phyloP scores from a whole-genome alignment of 2,888 invertebrate genomes.

The Thymelicus sylvestris region DNA sequence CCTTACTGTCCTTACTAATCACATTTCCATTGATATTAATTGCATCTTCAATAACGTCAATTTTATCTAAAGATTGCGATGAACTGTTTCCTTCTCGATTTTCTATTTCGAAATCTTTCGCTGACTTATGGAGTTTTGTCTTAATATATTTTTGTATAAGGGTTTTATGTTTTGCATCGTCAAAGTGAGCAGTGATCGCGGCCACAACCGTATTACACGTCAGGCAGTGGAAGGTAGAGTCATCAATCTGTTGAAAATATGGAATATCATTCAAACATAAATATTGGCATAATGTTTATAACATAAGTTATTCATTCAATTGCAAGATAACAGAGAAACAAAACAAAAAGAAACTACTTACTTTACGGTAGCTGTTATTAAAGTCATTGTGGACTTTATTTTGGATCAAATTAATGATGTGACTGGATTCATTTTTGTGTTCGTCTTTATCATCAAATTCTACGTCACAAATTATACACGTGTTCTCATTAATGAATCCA shows the following conservation, averaged over 20 bases:
- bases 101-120: background rate
- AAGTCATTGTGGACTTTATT: conserved; percentile 55
- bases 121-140: background rate
- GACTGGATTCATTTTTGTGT: conserved; percentile 55
- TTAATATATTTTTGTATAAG: conserved; percentile 41
- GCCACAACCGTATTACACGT: conserved; percentile 54
- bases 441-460: conserved; percentile 56
- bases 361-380: conserved; percentile 57
- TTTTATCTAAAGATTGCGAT: background rate
- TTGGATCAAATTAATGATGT: conserved; percentile 60
- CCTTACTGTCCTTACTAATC: no score
- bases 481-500: conserved; percentile 56
- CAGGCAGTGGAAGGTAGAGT: conserved; percentile 57
- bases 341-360: conserved; percentile 43
- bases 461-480: conserved; percentile 60
- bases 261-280: no score
- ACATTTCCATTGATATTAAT: no score
- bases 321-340: background rate
- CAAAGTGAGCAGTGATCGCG: conserved; percentile 46
- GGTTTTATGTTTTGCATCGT: conserved; percentile 44
- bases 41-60: conserved; percentile 33
- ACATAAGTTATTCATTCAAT: background rate
- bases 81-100: background rate
- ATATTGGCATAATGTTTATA: no score
- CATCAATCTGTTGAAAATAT: conserved; percentile 52